phyloP scores from a whole-genome alignment of 2,888 invertebrate genomes.

The Lasioglossum figueresi region DNA sequence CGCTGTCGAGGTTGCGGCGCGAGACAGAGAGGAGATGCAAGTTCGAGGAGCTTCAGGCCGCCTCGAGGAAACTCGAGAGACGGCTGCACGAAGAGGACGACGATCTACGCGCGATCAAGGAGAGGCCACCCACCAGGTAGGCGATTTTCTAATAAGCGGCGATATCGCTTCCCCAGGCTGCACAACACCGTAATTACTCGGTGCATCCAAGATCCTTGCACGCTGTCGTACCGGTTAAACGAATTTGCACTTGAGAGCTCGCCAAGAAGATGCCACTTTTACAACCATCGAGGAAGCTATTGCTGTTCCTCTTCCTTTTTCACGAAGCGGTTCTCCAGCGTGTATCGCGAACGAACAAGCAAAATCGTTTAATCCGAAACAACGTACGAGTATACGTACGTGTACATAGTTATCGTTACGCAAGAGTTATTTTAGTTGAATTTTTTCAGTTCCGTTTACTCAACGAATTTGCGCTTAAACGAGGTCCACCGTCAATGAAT shows the following conservation, averaged over 20 bases:
- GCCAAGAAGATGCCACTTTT: neutral
- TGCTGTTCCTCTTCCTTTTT: no score
- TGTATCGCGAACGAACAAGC: neutral
- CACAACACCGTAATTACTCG: neutral
- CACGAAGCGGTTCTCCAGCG: neutral
- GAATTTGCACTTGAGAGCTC: neutral
- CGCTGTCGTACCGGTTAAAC: neutral
- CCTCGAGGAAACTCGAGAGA: conserved; percentile 77
- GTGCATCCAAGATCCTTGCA: neutral
- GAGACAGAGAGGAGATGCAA: conserved; percentile 73
- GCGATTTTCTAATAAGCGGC: neutral
- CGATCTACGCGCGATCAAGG: conserved; percentile 59
- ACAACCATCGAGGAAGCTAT: neutral
- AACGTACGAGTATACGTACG: no score
- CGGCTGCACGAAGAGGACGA: conserved; percentile 71
- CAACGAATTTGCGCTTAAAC: neutral
- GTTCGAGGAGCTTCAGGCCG: conserved; percentile 79
- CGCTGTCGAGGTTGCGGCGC: conserved; percentile 68
- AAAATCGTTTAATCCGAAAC: neutral
- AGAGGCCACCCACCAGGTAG: conserved; percentile 52
- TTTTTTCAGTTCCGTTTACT: neutral
- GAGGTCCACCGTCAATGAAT: no score
- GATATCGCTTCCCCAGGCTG: neutral
- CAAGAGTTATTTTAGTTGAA: neutral
- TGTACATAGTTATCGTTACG: no score